These are phyloP conservation scores for Troglohyphantes excavatus DNA, from an alignment of 2,888 invertebrate species.

Conservation along the genomic window DNA sequence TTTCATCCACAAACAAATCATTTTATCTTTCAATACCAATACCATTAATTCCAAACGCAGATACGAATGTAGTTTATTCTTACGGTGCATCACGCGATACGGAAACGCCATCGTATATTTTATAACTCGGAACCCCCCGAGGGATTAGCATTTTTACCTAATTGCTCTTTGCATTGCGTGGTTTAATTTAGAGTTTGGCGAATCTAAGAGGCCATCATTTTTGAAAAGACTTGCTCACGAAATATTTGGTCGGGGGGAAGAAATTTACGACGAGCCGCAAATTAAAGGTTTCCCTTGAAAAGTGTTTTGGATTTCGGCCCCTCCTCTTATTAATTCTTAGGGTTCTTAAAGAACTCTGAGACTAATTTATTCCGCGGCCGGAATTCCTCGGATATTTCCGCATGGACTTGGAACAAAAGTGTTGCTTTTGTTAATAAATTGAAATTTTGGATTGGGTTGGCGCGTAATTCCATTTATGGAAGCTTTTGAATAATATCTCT, in stretches of 20 bases:
- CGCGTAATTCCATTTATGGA: neutral
- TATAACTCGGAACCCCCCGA: neutral
- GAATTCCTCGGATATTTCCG: conserved; percentile 35
- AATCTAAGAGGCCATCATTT: conserved; percentile 30
- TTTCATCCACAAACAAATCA: neutral
- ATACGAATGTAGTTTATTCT: neutral
- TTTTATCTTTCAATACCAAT: neutral
- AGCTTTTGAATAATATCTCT: too few species aligned
- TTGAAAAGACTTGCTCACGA: neutral
- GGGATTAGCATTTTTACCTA: conserved; percentile 55
- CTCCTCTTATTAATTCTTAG: conserved; percentile 41
- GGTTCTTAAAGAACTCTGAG: conserved; percentile 19
- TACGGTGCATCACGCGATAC: neutral
- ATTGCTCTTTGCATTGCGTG: conserved; percentile 23
- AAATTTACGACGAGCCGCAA: conserved; percentile 38
- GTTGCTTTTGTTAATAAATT: conserved; percentile 18
- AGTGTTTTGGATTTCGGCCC: conserved; percentile 22
- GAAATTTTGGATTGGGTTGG: conserved; percentile 15
- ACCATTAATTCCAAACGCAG: conserved; percentile 1
- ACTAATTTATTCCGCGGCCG: conserved; percentile 51
- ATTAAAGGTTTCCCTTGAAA: conserved; percentile 38
- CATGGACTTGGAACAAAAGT: conserved; percentile 31
- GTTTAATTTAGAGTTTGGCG: conserved; percentile 17
- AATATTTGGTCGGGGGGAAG: neutral
- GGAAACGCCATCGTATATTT: conserved; percentile 8